A percentile compares a stretch with the other conserved stretches of the same genome.
phyloP scores from a whole-genome alignment of 2,888 invertebrate species.

The Syritta pipiens region DNA sequence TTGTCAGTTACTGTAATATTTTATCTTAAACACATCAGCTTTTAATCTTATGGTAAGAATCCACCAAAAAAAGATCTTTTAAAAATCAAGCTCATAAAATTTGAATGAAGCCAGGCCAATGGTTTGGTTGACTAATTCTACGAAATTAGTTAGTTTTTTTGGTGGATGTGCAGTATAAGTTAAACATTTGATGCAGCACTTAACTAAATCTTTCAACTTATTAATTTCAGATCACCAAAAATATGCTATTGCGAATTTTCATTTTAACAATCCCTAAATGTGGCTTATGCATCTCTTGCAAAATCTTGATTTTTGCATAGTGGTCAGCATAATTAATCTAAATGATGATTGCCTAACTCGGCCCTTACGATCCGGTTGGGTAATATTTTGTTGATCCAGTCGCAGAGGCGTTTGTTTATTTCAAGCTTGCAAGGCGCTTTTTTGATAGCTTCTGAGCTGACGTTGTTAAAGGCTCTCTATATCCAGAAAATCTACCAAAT shows the following conservation, averaged over 20 bases:
- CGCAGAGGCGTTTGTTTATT: no score
- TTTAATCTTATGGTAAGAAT: constrained; percentile 6
- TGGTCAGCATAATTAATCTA: constrained; percentile 4
- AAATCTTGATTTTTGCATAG: neutral
- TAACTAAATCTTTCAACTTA: constrained; percentile 65
- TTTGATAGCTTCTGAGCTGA: no score
- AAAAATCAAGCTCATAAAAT: neutral
- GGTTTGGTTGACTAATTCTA: constrained; percentile 10
- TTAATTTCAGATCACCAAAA: constrained; percentile 14
- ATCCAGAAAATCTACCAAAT: no score
- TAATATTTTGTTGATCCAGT: no score
- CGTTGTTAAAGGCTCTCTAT: no score
- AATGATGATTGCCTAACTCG: no score
- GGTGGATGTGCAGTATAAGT: constrained; percentile 5
- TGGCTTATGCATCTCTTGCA: constrained; percentile 5
- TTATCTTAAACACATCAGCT: no score
- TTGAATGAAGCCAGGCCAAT: neutral
- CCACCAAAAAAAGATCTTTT: neutral
- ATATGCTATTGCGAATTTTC: constrained; percentile 57
- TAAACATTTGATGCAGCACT: constrained; percentile 49
- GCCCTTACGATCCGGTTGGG: no score
- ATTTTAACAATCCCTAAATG: constrained; percentile 58
- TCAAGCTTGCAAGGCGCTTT: no score
- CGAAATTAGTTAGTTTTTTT: neutral
- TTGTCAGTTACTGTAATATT: no score